phyloP scores from a whole-genome alignment of 1,140 invertebrate genomes.

The Drosophila chauvacae region DNA sequence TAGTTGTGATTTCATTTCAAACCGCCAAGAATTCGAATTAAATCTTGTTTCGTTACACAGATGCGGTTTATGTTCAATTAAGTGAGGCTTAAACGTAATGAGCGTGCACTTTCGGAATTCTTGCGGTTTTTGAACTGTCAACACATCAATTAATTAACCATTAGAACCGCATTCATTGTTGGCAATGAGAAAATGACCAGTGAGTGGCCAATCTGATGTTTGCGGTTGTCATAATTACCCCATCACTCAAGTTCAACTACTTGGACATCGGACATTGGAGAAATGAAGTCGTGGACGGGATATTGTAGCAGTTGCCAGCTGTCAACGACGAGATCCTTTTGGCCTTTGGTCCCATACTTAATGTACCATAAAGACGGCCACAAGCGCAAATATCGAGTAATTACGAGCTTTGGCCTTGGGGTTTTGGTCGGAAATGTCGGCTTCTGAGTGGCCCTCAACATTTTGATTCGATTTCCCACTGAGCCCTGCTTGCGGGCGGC shows the following conservation, averaged over 20 bases:
- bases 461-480: conserved; percentile 69
- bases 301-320: conserved; percentile 33
- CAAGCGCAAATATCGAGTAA: conserved; percentile 56
- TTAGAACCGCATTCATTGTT: conserved; percentile 36
- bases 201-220: conserved; percentile 29
- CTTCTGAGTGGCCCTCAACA: conserved; percentile 27
- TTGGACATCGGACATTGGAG: conserved; percentile 4
- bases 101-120: conserved; percentile 5
- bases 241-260: conserved; percentile 42
- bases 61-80: conserved; percentile 7
- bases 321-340: conserved; percentile 17
- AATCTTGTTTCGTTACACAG: neutral
- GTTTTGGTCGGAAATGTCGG: conserved; percentile 13
- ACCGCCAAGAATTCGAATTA: neutral
- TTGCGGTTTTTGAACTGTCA: conserved; percentile 52
- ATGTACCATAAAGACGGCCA: conserved; percentile 45
- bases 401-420: conserved; percentile 52
- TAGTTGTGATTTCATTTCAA: too few relatives aligned
- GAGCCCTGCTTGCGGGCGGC: conserved; percentile 39
- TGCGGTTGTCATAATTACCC: conserved; percentile 62
- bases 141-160: conserved; percentile 67
- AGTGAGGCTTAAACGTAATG: conserved; percentile 18
- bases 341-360: conserved; percentile 17
- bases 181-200: conserved; percentile 5
- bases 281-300: conserved; percentile 17